These are phyloP conservation scores for Anser brachyrhynchus DNA, from an alignment of 2,113 vertebrate genomes.

Conservation along the genomic window DNA sequence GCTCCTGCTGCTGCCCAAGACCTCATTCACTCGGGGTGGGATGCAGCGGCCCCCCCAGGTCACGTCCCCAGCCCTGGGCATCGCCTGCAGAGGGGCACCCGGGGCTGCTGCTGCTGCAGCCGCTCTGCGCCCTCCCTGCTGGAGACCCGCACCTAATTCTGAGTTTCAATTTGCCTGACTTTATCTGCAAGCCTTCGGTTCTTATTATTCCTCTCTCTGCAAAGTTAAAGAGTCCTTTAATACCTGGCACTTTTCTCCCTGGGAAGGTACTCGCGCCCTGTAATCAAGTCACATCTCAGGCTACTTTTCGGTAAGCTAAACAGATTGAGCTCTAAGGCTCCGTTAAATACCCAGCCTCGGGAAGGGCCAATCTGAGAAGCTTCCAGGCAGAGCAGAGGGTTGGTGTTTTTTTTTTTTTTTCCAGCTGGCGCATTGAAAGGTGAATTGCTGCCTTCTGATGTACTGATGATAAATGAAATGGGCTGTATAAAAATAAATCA, in stretches of 20 bases:
- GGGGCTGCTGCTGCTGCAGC: not conserved
- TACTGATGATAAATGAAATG: not conserved
- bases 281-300: conserved; percentile 58
- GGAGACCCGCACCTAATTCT: not conserved
- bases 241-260: conserved; percentile 38
- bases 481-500: not conserved
- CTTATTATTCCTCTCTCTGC: not conserved
- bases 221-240: conserved; percentile 3
- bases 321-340: conserved; percentile 21
- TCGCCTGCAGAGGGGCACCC: not conserved
- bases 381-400: conserved; percentile 1
- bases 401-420: not conserved
- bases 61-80: fast-evolving
- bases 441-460: not conserved
- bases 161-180: not conserved
- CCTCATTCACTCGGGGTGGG: fast-evolving
- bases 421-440: conserved; percentile 27
- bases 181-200: not conserved
- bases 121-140: not conserved
- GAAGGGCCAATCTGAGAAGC: not conserved
- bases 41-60: fast-evolving
- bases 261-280: not conserved
- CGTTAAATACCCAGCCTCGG: not conserved
- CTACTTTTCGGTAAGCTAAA: conserved; percentile 1
- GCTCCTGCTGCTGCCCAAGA: not conserved